phyloP scores from a whole-genome alignment of 2,888 invertebrate species.

The Mesochorus sp. region DNA sequence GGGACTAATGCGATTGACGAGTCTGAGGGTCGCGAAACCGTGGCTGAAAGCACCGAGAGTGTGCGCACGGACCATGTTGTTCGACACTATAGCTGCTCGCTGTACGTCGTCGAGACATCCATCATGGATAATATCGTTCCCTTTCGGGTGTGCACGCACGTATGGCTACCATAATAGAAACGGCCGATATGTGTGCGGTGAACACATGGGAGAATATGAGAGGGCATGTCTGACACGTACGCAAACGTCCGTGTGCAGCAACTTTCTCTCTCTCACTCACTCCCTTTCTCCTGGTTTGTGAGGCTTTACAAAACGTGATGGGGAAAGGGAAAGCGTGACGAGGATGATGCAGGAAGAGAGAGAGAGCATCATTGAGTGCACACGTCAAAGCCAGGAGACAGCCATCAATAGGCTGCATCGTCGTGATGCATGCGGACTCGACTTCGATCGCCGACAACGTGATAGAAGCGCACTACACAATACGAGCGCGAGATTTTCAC shows the following conservation, averaged over 20 bases:
- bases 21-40: not conserved
- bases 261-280: slow-evolving; percentile 14
- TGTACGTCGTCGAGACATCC: slow-evolving; percentile 65
- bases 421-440: slow-evolving; percentile 65
- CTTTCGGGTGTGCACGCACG: slow-evolving; percentile 23
- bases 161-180: slow-evolving; percentile 32
- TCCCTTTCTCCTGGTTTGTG: not conserved
- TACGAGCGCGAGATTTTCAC: not conserved
- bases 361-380: slow-evolving; percentile 38
- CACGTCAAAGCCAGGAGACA: slow-evolving; percentile 71
- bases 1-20: not conserved
- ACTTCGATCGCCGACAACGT: slow-evolving; percentile 14
- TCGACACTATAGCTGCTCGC: slow-evolving; percentile 3
- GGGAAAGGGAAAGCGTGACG: not conserved
- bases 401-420: slow-evolving; percentile 66
- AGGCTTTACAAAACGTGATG: slow-evolving; percentile 13
- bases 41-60: slow-evolving; percentile 1
- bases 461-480: slow-evolving; percentile 4
- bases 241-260: slow-evolving; percentile 13
- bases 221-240: slow-evolving; percentile 29
- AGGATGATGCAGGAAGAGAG: slow-evolving; percentile 28
- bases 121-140: slow-evolving; percentile 68
- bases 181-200: slow-evolving; percentile 23
- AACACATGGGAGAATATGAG: slow-evolving; percentile 27
- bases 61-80: slow-evolving; percentile 18